Conservation (phyloP, 2,888 invertebrate species). For the Nymphalis c-album region DNA sequence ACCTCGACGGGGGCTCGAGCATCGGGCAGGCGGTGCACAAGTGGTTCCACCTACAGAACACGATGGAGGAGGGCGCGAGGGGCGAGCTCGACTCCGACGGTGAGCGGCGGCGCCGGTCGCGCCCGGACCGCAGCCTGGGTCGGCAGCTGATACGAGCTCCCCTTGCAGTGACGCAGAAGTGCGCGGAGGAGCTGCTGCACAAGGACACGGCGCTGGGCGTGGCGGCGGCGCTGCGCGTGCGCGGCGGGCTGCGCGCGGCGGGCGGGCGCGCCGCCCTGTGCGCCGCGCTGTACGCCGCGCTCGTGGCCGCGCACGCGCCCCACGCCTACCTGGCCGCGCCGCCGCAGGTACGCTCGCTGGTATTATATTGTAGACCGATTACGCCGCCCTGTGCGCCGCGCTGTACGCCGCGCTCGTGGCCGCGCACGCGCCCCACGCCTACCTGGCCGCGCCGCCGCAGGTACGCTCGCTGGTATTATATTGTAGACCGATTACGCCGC, state of each 20-base stretch:
- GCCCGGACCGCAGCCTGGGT: no score
- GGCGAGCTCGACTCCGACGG: slow-evolving; percentile 52
- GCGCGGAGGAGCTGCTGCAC: slow-evolving; percentile 60
- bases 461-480: no score
- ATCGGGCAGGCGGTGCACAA: slow-evolving; percentile 49
- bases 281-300: slow-evolving; percentile 61
- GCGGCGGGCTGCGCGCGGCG: slow-evolving; percentile 31
- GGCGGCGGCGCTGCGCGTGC: slow-evolving; percentile 24
- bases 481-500: no score
- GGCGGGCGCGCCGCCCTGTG: slow-evolving; percentile 46
- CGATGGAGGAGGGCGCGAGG: slow-evolving; percentile 47
- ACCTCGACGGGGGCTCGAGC: slow-evolving; percentile 44
- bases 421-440: no score
- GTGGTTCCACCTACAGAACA: slow-evolving; percentile 65
- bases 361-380: no score
- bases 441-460: no score
- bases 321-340: slow-evolving; percentile 61
- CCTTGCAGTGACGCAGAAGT: slow-evolving; percentile 59
- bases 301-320: slow-evolving; percentile 53
- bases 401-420: no score
- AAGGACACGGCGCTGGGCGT: slow-evolving; percentile 59
- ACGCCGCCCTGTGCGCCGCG: no score
- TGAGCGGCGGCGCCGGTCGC: slow-evolving; percentile 26
- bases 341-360: slow-evolving; percentile 35
- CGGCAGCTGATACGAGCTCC: no score